Conservation (phyloP, 2,797 vertebrate genomes). For the Mormyrus hasselquistii region DNA sequence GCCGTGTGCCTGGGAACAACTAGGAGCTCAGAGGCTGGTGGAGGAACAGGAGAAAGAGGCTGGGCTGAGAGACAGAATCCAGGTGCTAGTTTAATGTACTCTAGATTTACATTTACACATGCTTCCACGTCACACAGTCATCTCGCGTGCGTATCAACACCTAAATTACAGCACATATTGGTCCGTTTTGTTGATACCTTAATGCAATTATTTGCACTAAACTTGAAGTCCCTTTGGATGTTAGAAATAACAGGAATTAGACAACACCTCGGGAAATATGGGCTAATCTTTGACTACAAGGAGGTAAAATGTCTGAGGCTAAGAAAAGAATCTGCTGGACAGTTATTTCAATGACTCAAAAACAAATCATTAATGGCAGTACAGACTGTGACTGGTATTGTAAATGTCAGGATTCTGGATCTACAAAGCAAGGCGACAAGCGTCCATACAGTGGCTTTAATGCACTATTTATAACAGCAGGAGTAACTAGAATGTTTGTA, state of each 20-base stretch:
- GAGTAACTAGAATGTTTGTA: neutral
- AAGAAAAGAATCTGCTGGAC: neutral
- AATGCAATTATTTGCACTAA: neutral
- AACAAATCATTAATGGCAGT: neutral
- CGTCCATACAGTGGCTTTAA: neutral
- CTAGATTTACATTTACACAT: neutral
- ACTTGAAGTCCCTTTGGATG: neutral
- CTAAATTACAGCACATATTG: neutral
- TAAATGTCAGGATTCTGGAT: neutral
- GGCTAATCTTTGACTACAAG: neutral
- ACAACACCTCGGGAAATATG: neutral
- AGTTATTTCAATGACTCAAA: neutral
- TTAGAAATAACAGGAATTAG: neutral
- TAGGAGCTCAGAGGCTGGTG: constrained; percentile 62
- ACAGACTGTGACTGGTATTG: neutral
- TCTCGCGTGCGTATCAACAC: neutral
- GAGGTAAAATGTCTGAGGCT: neutral
- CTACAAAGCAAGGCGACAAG: neutral
- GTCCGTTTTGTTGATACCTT: neutral
- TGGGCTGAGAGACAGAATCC: neutral
- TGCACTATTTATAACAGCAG: neutral
- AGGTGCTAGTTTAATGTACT: neutral
- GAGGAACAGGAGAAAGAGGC: neutral
- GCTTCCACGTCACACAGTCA: neutral
- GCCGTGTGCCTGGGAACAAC: constrained; percentile 60